Conservation (phyloP, 2,888 invertebrate genomes). For the Cyclophora albipunctata region DNA sequence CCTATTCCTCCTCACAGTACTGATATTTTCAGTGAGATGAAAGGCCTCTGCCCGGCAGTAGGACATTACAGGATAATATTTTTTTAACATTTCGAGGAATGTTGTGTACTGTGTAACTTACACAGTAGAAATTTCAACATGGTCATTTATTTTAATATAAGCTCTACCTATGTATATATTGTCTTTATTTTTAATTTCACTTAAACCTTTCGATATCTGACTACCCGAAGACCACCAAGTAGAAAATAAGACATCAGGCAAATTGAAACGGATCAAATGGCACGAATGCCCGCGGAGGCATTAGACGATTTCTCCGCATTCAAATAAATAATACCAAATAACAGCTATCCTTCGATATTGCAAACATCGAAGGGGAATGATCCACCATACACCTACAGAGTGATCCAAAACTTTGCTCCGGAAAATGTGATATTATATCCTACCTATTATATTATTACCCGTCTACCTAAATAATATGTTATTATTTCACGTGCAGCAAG, state of each 20-base stretch:
- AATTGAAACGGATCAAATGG: conserved; percentile 60
- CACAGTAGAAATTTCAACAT: too few relatives aligned
- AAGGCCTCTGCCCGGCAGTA: too few relatives aligned
- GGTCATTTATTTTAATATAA: too few relatives aligned
- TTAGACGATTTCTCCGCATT: conserved; percentile 54
- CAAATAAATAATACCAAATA: conserved; percentile 59
- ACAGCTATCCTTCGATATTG: conserved; percentile 46
- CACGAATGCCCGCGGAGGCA: conserved; percentile 55
- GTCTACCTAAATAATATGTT: background rate
- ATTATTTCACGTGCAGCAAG: too few relatives aligned
- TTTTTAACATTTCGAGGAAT: too few relatives aligned
- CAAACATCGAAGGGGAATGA: conserved; percentile 24
- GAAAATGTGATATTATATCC: background rate
- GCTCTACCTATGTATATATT: too few relatives aligned
- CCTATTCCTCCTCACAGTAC: too few relatives aligned
- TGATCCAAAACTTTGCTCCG: conserved; percentile 17
- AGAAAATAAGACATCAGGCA: conserved; percentile 67
- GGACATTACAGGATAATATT: too few relatives aligned
- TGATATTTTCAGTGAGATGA: too few relatives aligned
- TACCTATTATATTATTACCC: too few relatives aligned
- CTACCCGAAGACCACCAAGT: conserved; percentile 53
- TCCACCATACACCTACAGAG: conserved; percentile 29
- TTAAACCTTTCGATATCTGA: conserved; percentile 5
- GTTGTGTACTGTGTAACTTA: too few relatives aligned
- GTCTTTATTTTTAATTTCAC: too few relatives aligned